These are phyloP conservation scores for Eupelmus urozonus DNA, from an alignment of 2,888 invertebrate genomes.

Conservation along the genomic window DNA sequence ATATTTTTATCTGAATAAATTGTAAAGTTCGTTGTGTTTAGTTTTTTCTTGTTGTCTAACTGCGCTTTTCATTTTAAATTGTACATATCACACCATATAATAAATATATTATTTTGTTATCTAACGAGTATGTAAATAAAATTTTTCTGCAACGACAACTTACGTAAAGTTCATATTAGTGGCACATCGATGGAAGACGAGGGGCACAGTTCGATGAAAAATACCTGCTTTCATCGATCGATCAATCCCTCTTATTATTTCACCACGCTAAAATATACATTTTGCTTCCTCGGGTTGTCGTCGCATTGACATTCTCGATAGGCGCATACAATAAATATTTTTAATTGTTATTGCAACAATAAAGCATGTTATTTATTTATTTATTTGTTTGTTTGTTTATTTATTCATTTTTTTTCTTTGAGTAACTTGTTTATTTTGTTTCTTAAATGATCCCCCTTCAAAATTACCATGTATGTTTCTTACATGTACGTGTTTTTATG, in stretches of 20 bases:
- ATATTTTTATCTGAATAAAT: slow-evolving; percentile 46
- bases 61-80: slow-evolving; percentile 36
- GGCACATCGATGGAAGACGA: slow-evolving; percentile 56
- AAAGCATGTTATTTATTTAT: slow-evolving; percentile 12
- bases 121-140: slow-evolving; percentile 57
- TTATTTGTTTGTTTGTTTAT: slow-evolving; percentile 31
- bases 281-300: slow-evolving; percentile 18
- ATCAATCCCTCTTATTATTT: not conserved
- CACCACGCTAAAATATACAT: slow-evolving; percentile 45
- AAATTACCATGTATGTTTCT: slow-evolving; percentile 56
- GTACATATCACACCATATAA: slow-evolving; percentile 58
- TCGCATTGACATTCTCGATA: slow-evolving; percentile 24
- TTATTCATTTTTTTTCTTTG: not conserved
- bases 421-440: not conserved
- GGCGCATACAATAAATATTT: slow-evolving; percentile 43
- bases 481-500: slow-evolving; percentile 37
- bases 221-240: slow-evolving; percentile 21
- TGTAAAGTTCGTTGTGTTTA: slow-evolving; percentile 59
- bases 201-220: slow-evolving; percentile 35
- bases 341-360: slow-evolving; percentile 35
- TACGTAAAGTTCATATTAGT: slow-evolving; percentile 22
- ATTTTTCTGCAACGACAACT: slow-evolving; percentile 47
- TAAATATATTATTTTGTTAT: slow-evolving; percentile 49
- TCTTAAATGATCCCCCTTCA: slow-evolving; percentile 48
- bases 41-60: slow-evolving; percentile 16